A percentile compares a stretch with the other conserved stretches of the same genome.
phyloP scores from a whole-genome alignment of 2,113 vertebrate species.

The Petaurus breviceps region DNA sequence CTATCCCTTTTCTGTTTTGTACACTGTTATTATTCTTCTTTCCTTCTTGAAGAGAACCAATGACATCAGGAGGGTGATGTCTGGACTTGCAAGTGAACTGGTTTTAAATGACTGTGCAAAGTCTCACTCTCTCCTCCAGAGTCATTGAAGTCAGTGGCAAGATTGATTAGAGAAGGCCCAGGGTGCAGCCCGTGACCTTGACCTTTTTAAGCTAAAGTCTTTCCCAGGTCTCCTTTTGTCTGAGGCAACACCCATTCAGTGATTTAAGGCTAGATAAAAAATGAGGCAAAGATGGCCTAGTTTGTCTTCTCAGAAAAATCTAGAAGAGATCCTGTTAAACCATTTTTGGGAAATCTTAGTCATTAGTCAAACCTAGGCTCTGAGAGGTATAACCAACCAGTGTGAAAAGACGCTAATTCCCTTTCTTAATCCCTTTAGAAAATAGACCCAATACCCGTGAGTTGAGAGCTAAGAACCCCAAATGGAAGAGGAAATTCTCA shows the following conservation, averaged over 20 bases:
- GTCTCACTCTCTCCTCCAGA: no score
- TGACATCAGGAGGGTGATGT: background rate
- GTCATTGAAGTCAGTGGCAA: no score
- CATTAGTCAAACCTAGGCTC: background rate
- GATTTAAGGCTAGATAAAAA: background rate
- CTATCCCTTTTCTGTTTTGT: background rate
- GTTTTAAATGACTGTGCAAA: background rate
- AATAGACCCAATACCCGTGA: background rate
- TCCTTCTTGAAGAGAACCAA: background rate
- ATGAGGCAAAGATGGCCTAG: background rate
- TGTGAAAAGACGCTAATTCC: background rate
- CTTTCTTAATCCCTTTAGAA: background rate
- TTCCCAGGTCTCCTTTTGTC: background rate
- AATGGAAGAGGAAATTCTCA: background rate
- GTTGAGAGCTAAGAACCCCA: background rate
- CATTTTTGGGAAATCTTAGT: background rate
- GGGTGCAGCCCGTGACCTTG: background rate
- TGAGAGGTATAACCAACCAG: background rate
- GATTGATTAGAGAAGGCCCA: background rate
- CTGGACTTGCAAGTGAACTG: background rate
- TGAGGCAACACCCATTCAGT: background rate
- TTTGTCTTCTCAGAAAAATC: background rate
- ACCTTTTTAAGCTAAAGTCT: background rate
- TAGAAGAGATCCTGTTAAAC: background rate
- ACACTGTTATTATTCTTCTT: background rate